phyloP scores from a whole-genome alignment of 2,797 vertebrate genomes.

The Typhlichthys eigenmanni region DNA sequence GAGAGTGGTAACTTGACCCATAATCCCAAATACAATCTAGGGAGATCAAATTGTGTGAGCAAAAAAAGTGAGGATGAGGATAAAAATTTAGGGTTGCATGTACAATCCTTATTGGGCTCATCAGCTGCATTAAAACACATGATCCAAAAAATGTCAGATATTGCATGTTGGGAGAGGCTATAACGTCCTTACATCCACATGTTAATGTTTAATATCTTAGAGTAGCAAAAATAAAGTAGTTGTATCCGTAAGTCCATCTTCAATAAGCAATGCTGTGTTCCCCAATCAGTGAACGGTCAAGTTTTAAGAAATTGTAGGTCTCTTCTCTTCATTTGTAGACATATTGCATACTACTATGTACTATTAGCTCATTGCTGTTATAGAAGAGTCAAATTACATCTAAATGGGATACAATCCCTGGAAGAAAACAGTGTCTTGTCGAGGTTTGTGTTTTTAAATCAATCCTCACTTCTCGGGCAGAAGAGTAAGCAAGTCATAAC shows the following conservation, averaged over 20 bases:
- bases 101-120: slow-evolving; percentile 67
- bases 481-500: slow-evolving; percentile 15
- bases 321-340: slow-evolving; percentile 38
- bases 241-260: slow-evolving; percentile 58
- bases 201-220: not conserved
- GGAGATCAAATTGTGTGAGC: slow-evolving; percentile 98
- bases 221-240: slow-evolving; percentile 31
- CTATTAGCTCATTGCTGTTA: slow-evolving; percentile 23
- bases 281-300: slow-evolving; percentile 5
- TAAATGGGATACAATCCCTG: slow-evolving; percentile 21
- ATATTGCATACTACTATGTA: slow-evolving; percentile 38
- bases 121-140: slow-evolving; percentile 32
- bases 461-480: slow-evolving; percentile 17
- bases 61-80: slow-evolving; percentile 77
- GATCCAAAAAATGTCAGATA: slow-evolving; percentile 38
- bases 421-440: slow-evolving; percentile 60
- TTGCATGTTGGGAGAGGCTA: slow-evolving; percentile 31
- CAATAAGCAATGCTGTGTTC: slow-evolving; percentile 10
- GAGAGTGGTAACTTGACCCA: slow-evolving; percentile 99
- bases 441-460: slow-evolving; percentile 7
- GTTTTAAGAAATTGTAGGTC: slow-evolving; percentile 28
- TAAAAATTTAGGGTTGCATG: not conserved
- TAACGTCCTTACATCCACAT: slow-evolving; percentile 46
- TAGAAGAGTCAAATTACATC: slow-evolving; percentile 43
- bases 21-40: slow-evolving; percentile 99